These are phyloP conservation scores for Anastrepha obliqua DNA, from an alignment of 1,140 invertebrate species.

Conservation along the genomic window DNA sequence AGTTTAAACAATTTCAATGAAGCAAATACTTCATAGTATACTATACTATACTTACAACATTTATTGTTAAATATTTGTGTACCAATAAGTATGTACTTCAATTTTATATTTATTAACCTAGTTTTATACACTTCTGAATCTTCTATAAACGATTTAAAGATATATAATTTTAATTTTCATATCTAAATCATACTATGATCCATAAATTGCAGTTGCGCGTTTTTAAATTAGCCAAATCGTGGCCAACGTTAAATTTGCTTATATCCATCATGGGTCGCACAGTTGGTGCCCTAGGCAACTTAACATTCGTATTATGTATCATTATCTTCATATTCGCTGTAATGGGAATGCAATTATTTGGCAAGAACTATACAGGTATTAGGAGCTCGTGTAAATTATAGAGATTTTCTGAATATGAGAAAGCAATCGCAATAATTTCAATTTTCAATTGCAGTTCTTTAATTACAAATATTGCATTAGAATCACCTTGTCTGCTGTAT, in stretches of 20 bases:
- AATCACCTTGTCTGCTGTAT: constrained; percentile 15
- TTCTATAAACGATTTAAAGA: too few relatives aligned
- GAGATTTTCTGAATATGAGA: background rate
- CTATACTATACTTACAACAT: too few relatives aligned
- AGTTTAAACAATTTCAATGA: too few relatives aligned
- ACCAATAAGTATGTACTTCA: too few relatives aligned
- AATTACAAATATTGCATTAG: constrained; percentile 18
- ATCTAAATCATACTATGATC: constrained; percentile 34
- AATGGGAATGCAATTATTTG: constrained; percentile 99
- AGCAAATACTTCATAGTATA: too few relatives aligned
- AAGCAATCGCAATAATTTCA: background rate
- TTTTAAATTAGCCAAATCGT: constrained; percentile 99
- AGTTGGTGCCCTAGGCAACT: constrained; percentile 97
- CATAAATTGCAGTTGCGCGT: constrained; percentile 90
- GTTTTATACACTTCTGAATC: too few relatives aligned
- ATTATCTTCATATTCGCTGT: constrained; percentile 99
- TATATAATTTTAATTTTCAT: background rate
- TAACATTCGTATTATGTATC: constrained; percentile 97
- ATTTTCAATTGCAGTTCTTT: constrained; percentile 2
- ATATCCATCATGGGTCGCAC: constrained; percentile 99
- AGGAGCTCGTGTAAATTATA: constrained; percentile 11
- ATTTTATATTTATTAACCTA: too few relatives aligned
- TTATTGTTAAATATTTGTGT: too few relatives aligned
- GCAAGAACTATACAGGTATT: constrained; percentile 91
- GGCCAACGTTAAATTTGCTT: constrained; percentile 98